phyloP scores from a whole-genome alignment of 35 echinoderm and acorn worm genomes.

The Apostichopus japonicus region DNA sequence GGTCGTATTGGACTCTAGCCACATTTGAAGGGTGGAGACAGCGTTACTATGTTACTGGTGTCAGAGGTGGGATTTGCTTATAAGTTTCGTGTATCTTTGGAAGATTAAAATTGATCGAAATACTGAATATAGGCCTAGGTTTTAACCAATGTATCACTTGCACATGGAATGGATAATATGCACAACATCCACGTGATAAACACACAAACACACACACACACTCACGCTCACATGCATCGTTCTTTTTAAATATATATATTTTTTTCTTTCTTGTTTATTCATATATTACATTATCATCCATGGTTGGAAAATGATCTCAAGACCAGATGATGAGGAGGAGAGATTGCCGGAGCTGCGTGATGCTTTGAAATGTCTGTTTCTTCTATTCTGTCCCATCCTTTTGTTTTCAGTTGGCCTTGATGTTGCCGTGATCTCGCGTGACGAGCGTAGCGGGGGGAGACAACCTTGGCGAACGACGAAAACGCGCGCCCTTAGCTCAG shows the following conservation, averaged over 20 bases:
- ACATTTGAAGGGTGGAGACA: too few species aligned
- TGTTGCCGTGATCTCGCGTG: neutral
- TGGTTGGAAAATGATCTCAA: neutral
- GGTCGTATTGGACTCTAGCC: too few species aligned
- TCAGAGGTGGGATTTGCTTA: too few species aligned
- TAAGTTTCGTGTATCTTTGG: too few species aligned
- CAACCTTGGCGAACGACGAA: constrained; percentile 49
- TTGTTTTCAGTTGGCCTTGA: constrained; percentile 43
- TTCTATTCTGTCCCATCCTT: constrained; percentile 1
- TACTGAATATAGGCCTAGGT: too few species aligned
- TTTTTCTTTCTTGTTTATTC: neutral
- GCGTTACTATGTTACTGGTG: too few species aligned
- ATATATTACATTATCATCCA: neutral
- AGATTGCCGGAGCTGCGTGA: neutral
- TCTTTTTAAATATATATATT: too few species aligned
- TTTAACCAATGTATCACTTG: too few species aligned
- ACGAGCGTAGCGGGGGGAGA: neutral
- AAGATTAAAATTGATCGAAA: too few species aligned
- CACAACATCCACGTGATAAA: neutral
- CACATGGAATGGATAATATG: too few species aligned
- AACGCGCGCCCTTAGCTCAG: neutral
- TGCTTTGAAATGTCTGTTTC: constrained; percentile 1
- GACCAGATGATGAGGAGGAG: neutral
- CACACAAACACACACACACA: neutral
- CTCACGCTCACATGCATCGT: neutral